These are phyloP conservation scores for Drosophila cardini DNA, from an alignment of 1,140 invertebrate genomes.

Conservation along the genomic window DNA sequence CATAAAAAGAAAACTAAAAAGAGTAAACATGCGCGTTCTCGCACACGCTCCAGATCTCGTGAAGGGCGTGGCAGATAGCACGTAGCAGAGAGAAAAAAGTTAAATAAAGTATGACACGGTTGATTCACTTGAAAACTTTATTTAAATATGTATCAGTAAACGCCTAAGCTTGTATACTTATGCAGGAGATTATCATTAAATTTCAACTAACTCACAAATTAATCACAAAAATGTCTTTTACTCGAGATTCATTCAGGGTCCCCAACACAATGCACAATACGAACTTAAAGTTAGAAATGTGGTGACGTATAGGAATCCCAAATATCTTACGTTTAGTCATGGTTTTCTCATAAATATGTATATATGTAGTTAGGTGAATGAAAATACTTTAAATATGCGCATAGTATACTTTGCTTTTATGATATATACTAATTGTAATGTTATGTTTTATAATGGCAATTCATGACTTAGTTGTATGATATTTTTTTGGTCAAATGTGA, in stretches of 20 bases:
- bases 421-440: constrained; percentile 56
- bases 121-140: constrained; percentile 67
- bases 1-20: constrained; percentile 84
- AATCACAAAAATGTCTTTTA: constrained; percentile 75
- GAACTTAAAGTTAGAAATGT: constrained; percentile 45
- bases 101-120: neutral
- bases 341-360: constrained; percentile 5
- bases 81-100: neutral
- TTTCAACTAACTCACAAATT: constrained; percentile 77
- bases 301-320: constrained; percentile 15
- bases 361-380: constrained; percentile 29
- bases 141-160: constrained; percentile 63
- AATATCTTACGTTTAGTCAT: constrained; percentile 31
- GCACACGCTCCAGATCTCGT: constrained; percentile 72
- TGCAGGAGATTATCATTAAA: constrained; percentile 76
- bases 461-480: constrained; percentile 63
- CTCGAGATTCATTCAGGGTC: constrained; percentile 37
- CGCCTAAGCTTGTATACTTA: constrained; percentile 59
- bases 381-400: constrained; percentile 51
- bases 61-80: constrained; percentile 57
- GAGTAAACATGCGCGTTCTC: constrained; percentile 75
- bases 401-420: constrained; percentile 41
- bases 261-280: constrained; percentile 5
- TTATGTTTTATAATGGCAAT: constrained; percentile 45
- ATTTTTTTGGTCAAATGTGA: constrained; percentile 67